Conservation (phyloP, 2,888 invertebrate species). For the Steromphala cineraria region DNA sequence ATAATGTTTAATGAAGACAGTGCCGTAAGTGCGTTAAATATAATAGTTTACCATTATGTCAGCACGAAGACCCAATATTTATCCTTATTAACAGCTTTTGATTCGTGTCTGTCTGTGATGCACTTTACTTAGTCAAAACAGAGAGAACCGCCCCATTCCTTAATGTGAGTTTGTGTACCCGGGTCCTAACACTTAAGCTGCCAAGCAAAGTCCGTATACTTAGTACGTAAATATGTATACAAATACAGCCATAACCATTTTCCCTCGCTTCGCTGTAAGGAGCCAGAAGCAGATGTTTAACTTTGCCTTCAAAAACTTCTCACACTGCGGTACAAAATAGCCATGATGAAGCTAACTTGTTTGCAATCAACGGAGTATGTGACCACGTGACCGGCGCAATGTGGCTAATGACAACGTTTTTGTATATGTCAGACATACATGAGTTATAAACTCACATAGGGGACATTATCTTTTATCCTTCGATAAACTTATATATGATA, state of each 20-base stretch:
- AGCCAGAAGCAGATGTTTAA: neutral
- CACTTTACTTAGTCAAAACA: neutral
- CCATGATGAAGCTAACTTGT: too few species aligned
- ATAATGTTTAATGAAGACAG: too few species aligned
- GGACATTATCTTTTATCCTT: too few species aligned
- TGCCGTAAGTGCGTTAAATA: too few species aligned
- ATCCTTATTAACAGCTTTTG: neutral
- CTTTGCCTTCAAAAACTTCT: neutral
- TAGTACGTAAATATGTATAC: neutral
- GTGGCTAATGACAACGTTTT: too few species aligned
- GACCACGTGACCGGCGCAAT: too few species aligned
- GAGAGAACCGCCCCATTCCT: neutral
- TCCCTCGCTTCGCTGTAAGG: neutral
- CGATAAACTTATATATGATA: too few species aligned
- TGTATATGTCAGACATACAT: too few species aligned
- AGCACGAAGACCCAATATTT: neutral
- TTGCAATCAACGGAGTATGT: too few species aligned
- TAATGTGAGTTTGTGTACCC: neutral
- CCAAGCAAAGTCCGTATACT: neutral
- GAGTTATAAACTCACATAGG: too few species aligned
- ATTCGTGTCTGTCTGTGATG: neutral
- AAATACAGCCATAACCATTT: neutral
- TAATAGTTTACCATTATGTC: too few species aligned
- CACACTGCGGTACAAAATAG: too few species aligned
- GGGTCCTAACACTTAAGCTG: neutral